Conservation (phyloP, 1,140 invertebrate species). For the Solen grandis region DNA sequence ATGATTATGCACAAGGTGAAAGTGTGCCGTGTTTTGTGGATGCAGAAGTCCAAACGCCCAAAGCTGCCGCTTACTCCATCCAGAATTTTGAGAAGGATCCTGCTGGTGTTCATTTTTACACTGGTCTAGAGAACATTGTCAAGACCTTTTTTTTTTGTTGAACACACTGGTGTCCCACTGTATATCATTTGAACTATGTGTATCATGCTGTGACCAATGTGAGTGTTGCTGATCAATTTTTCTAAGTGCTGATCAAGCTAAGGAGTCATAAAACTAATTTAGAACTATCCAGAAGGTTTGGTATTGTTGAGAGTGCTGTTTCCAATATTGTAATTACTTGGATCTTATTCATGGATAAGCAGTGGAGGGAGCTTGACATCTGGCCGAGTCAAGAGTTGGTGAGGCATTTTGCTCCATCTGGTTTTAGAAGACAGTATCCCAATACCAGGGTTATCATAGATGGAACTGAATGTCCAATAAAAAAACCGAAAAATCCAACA, state of each 20-base stretch:
- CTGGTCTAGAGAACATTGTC: constrained; percentile 34
- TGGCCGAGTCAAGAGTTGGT: background rate
- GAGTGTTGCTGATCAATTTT: constrained; percentile 47
- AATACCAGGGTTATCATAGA: background rate
- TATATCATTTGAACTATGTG: constrained; percentile 32
- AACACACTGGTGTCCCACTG: constrained; percentile 48
- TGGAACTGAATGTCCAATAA: background rate
- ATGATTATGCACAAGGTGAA: background rate
- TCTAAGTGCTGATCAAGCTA: constrained; percentile 48
- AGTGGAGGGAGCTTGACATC: background rate
- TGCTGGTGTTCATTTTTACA: constrained; percentile 46
- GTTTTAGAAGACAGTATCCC: background rate
- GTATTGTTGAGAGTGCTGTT: constrained; percentile 31
- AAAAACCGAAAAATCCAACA: background rate
- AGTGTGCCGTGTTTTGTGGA: background rate
- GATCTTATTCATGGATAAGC: background rate
- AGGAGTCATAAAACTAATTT: constrained; percentile 45
- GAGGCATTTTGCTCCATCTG: background rate
- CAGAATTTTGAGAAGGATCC: constrained; percentile 28
- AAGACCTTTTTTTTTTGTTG: constrained; percentile 56
- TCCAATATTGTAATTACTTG: constrained; percentile 50
- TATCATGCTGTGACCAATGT: constrained; percentile 41
- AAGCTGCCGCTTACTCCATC: background rate
- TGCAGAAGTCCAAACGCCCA: constrained; percentile 2
- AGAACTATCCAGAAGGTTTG: constrained; percentile 51